A percentile compares a stretch with the other conserved stretches of the same genome.
phyloP scores from a whole-genome alignment of 2,888 invertebrate genomes.

The Cylloceria caligata region DNA sequence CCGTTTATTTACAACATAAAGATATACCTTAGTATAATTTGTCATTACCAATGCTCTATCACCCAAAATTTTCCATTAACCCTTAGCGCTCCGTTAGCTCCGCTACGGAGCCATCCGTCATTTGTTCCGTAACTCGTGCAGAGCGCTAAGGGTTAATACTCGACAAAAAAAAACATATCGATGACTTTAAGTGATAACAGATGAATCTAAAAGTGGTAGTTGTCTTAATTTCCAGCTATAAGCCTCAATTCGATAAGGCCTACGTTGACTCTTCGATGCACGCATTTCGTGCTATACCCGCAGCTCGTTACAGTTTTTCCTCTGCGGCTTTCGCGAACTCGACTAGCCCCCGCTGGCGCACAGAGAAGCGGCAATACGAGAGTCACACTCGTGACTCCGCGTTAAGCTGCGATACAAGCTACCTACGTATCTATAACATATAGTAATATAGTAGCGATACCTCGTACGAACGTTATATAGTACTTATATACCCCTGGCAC shows the following conservation, averaged over 20 bases:
- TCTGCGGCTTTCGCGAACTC: not conserved
- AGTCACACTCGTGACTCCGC: conserved; percentile 62
- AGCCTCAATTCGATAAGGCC: not conserved
- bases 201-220: no score
- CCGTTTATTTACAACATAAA: no score
- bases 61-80: no score
- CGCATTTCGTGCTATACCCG: not conserved
- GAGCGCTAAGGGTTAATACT: no score
- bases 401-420: conserved; percentile 51
- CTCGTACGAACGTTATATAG: conserved; percentile 40
- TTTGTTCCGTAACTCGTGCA: no score
- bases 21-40: no score
- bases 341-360: conserved; percentile 27
- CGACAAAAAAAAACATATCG: no score
- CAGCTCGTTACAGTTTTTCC: conserved; percentile 28
- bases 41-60: no score
- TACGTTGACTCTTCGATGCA: not conserved
- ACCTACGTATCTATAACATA: conserved; percentile 58
- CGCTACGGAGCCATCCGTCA: no score
- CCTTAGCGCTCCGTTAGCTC: no score
- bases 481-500: conserved; percentile 57
- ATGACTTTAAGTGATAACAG: no score
- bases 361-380: conserved; percentile 18
- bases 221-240: no score
- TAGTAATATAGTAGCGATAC: conserved; percentile 48